Base-by-base conservation (phyloP, 1,140 invertebrate genomes). In the Steinernema khuongi region DNA sequence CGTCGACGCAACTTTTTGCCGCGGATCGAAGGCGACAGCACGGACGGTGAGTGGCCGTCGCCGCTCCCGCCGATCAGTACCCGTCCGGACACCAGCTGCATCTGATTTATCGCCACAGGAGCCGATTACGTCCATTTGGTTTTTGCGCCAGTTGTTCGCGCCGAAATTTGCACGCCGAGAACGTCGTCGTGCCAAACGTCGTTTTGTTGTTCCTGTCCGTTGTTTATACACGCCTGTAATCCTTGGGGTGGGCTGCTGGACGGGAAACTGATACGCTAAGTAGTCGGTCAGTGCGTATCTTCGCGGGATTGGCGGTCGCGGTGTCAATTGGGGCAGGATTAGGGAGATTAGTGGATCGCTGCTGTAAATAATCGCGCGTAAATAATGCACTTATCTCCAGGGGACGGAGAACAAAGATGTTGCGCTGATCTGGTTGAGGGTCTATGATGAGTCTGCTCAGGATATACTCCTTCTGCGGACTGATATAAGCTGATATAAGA, bases 181-280 rank as follows among this genome's bases (percentile, higher is more conserved):
- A 60, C 50, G 50, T 60, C 26, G 14, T 17, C 11, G 14, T n/a
- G n/a, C 36, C 36, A 41, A 41, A 41, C 36, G 36, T 11, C 36
- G 36, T 22, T 22, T 26, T 4, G 4, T 60, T 60, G 50, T 7
- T 22, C 50, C 50, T 60, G 50, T 60, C 26, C 26, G 26, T 60
- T 60, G 50, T 60, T 60, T 60, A 60, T 60, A 22, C 50, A 60
- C 26, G 50, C 50, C 50, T 22, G 19, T 60, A 60, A 60, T 60
- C 50, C 50, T 60, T 4, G 7, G 14, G 14, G 50, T 41, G 7
- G 7, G n/a, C 14, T n/a, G 11, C 26, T 14, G 7, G 50, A 60
- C 7, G 36, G 36, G 36, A 41, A 41, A 11, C n/a, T 41, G 7
- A 41, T 41, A n/a, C 36, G 36, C 7, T 7, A 41, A 41, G 36